A percentile compares a stretch with the other conserved stretches of the same genome.
Evolutionary conservation across 2,113 vertebrate species (phyloP).

Genomic region (Butastur rufipennis): DNA sequence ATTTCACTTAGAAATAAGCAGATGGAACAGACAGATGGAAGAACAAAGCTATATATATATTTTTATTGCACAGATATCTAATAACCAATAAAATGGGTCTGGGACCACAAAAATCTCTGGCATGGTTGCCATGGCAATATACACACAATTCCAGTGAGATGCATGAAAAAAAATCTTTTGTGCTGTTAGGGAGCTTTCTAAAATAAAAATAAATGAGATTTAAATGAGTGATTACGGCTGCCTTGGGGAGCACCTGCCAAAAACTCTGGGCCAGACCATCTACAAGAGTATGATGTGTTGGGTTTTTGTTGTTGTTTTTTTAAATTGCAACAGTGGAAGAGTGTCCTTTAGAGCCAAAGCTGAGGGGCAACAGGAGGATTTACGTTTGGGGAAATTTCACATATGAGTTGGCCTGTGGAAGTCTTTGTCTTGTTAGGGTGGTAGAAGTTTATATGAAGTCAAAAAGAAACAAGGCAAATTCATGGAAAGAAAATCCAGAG

Average conservation of each 20-base stretch:
- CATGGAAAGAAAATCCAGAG: neutral
- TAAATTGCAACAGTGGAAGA: neutral
- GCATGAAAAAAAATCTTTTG: slow-evolving; percentile 6
- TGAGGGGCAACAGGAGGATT: neutral
- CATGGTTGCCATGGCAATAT: slow-evolving; percentile 42
- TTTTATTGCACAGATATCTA: slow-evolving; percentile 33
- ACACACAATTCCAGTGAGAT: slow-evolving; percentile 25
- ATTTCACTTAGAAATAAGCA: slow-evolving; percentile 31
- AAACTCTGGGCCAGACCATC: neutral
- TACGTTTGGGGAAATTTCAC: neutral
- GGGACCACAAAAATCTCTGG: slow-evolving; percentile 14
- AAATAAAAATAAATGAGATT: slow-evolving; percentile 42
- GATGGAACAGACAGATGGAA: slow-evolving; percentile 48
- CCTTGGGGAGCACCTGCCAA: slow-evolving; percentile 12
- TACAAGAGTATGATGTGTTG: neutral
- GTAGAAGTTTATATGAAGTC: neutral
- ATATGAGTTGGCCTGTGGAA: neutral
- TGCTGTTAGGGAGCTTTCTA: slow-evolving; percentile 9
- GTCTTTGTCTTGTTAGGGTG: neutral
- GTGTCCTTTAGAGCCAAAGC: neutral
- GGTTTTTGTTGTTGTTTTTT: rapidly evolving
- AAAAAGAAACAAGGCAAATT: neutral
- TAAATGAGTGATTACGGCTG: slow-evolving; percentile 8
- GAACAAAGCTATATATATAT: slow-evolving; percentile 6
- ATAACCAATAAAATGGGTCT: slow-evolving; percentile 43